phyloP scores from a whole-genome alignment of 2,113 vertebrate species.

The Tenebrosternarchus preto region DNA sequence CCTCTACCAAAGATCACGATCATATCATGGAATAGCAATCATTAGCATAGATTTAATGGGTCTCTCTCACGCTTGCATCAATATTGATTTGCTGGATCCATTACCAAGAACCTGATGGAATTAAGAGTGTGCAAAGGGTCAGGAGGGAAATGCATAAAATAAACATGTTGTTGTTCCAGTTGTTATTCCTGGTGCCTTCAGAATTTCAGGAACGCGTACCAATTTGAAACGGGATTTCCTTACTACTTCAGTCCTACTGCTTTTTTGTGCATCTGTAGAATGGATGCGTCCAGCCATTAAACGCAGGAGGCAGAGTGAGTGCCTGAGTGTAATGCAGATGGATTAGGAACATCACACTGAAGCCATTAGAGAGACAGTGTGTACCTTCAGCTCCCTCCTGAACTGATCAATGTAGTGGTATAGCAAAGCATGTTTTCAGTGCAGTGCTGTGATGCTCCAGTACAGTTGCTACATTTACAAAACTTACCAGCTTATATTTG shows the following conservation, averaged over 20 bases:
- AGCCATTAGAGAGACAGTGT: slow-evolving; percentile 31
- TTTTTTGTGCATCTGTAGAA: slow-evolving; percentile 19
- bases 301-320: slow-evolving; percentile 23
- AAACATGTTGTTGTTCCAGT: background rate
- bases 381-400: slow-evolving; percentile 22
- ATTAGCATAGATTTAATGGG: background rate
- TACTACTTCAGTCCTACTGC: background rate
- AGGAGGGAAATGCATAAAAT: background rate
- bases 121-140: background rate
- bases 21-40: background rate
- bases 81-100: slow-evolving; percentile 10
- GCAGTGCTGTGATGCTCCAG: background rate
- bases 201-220: background rate
- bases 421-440: background rate
- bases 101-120: background rate
- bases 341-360: slow-evolving; percentile 52
- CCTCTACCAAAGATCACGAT: background rate
- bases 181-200: background rate
- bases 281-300: background rate
- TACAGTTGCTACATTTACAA: background rate
- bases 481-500: background rate
- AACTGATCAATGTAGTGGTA: slow-evolving; percentile 48
- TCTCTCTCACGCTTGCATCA: background rate
- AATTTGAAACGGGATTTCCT: background rate
- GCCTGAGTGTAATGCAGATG: slow-evolving; percentile 40